phyloP scores from a whole-genome alignment of 2,113 vertebrate genomes.

The Planiliza haematocheilus region DNA sequence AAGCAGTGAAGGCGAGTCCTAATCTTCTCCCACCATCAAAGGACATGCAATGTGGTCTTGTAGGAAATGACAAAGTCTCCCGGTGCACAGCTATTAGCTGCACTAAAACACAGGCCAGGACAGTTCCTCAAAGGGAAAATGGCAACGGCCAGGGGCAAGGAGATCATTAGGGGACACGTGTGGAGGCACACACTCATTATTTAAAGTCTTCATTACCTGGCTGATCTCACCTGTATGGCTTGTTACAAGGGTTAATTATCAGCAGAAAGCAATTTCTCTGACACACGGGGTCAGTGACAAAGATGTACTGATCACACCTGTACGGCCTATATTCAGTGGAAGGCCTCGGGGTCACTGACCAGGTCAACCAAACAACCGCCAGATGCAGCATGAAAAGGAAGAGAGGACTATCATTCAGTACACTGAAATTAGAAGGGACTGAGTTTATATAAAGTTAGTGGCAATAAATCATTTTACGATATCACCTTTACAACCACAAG shows the following conservation, averaged over 20 bases:
- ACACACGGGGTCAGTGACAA: constrained; percentile 44
- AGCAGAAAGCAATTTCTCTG: constrained; percentile 38
- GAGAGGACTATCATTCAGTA: neutral
- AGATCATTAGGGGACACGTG: constrained; percentile 69
- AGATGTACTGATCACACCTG: constrained; percentile 68
- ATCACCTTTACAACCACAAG: too few relatives aligned
- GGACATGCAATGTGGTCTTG: constrained; percentile 51
- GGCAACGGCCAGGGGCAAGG: constrained; percentile 53
- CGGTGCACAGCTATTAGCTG: constrained; percentile 66
- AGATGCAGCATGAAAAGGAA: neutral
- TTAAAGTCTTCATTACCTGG: constrained; percentile 72
- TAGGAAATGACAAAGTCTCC: constrained; percentile 78
- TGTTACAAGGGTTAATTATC: constrained; percentile 56
- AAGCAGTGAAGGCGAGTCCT: constrained; percentile 64
- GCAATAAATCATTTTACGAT: too few relatives aligned
- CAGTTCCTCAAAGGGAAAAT: constrained; percentile 73
- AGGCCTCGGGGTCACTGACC: constrained; percentile 54
- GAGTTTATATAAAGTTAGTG: too few relatives aligned
- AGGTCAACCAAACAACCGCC: constrained; percentile 32
- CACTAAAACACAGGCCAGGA: constrained; percentile 76
- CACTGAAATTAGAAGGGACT: neutral
- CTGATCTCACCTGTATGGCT: constrained; percentile 61
- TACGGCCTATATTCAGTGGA: constrained; percentile 24
- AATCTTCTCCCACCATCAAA: constrained; percentile 75
- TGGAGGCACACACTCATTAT: constrained; percentile 25